Base-by-base conservation (phyloP, 2,113 vertebrate species). In the Alligator mississippiensis region DNA sequence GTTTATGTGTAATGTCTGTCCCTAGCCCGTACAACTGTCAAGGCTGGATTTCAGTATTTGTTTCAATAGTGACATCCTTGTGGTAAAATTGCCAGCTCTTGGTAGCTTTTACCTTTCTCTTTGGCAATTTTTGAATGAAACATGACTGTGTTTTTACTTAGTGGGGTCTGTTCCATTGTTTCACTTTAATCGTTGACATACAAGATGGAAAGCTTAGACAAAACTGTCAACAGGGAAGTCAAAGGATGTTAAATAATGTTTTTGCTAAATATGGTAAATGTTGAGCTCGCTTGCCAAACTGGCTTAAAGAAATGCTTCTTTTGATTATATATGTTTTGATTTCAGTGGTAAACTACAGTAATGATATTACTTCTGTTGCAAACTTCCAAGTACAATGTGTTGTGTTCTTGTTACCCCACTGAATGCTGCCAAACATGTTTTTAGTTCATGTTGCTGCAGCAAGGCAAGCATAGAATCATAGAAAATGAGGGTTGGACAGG, bases 241-340 rank as follows among this genome's bases (percentile, higher is more conserved):
- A 90, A 76, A 85, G 68, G 88, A 47, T 38, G 5, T 61, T 92
- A 77, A 85, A 38, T 92, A 70, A 87, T 25, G 77, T 86, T 90
- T 77, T 68, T 70, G 81, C 89, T 76, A 90, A 87, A 5, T 70
- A 76, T 13, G 86, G 54, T 85, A 80, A 16, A 34, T 90, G 91
- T 90, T 86, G 68, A 38, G 78, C 17, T 58, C 5, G 12, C 2
- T 80, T 89, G 9, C 7, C 47, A 78, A 68, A 38, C 22, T 90
- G 0, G 0, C 90, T 38, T 87, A 78, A 87, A 62, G 21, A 93
- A 84, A 11, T 25, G 59, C 3, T 86, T 70, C 21, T 63, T 22
- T 76, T 91, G 93, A 60, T 18, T 74, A 85, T 78, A 77, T 1
- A 4, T 64, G 17, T 59, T 38, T 90, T 93, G 86, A 80, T 66